Conservation (phyloP, 2,797 vertebrate genomes). For the Pseudopleuronectes americanus region DNA sequence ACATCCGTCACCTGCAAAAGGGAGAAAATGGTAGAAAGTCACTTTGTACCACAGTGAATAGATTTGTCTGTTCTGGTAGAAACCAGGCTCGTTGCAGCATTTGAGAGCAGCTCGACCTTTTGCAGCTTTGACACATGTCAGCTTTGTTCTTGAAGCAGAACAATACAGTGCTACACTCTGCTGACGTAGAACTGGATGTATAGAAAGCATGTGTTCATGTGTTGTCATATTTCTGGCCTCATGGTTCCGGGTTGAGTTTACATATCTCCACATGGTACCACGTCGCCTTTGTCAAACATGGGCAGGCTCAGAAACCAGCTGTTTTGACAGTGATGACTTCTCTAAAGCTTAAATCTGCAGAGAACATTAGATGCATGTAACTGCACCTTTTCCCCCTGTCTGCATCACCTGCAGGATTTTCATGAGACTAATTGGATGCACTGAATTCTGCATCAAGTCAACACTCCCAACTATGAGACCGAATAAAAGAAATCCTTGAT, state of each 20-base stretch:
- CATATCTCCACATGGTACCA: constrained; percentile 17
- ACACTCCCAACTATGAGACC: not conserved
- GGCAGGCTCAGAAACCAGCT: constrained; percentile 3
- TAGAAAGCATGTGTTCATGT: constrained; percentile 1
- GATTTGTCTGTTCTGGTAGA: constrained; percentile 22
- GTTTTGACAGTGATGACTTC: not conserved
- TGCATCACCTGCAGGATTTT: not conserved
- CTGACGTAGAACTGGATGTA: constrained; percentile 54
- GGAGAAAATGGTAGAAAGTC: constrained; percentile 37
- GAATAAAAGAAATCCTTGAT: constrained; percentile 7
- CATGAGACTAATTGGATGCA: not conserved
- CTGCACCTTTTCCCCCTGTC: not conserved
- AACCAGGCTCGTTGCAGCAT: constrained; percentile 27
- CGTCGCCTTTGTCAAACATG: constrained; percentile 61
- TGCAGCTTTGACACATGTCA: constrained; percentile 53
- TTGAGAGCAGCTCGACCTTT: constrained; percentile 14
- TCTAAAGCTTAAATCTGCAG: not conserved
- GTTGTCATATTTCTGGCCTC: constrained; percentile 24
- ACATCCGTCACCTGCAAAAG: not conserved
- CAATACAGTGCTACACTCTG: constrained; percentile 52
- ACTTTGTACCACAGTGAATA: constrained; percentile 20
- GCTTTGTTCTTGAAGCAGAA: constrained; percentile 62
- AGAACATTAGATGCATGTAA: not conserved
- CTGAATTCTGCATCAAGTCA: not conserved
- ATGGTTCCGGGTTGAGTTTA: constrained; percentile 23